Base-by-base conservation (phyloP, 2,888 invertebrate genomes). In the Pterobdella sp. region DNA sequence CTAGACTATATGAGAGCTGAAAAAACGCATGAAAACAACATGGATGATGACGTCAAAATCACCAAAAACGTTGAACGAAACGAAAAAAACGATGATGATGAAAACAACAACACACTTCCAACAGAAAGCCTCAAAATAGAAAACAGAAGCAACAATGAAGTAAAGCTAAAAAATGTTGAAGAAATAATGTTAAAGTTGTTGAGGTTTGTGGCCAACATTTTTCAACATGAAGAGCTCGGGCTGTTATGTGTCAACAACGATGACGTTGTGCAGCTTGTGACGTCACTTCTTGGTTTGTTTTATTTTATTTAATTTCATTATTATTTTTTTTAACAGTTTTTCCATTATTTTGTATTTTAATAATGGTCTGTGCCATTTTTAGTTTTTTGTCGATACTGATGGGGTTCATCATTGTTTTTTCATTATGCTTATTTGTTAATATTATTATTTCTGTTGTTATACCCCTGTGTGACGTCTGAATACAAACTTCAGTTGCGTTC, bases 151-250 rank as follows among this genome's bases (percentile, higher is more conserved):
- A 63, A 29, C 31, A 26, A n/a, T 14, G 10, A 26, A 63, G n/a
- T 31, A n/a, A 31, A 29, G 18, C 22, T 34, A 29, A 22, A 35
- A 3, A 31, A 22, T 3, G 35, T 3, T 7, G 65, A 65, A 31
- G 32, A 65, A 3, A 29, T 65, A n/a, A 14, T 65, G 35, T 22
- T 69, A 31, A 69, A 69, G 34, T 31, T 69, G 69, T 22, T 69
- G 69, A 69, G 69, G 34, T 42, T 69, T 26, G 56, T 52, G 29
- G 69, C 69, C 1, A 69, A 69, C 32, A 1, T 69, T 31, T 31
- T 29, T n/a, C 69, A 37, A n/a, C 42, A 49, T 29, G 69, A 52
- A 3, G 31, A 49, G 1, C 14, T 69, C 2, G 69, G 69, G 14
- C n/a, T 31, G 49, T 22, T 32, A 32, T 52, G 42, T 1, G 65